Evolutionary conservation across 2,888 invertebrate species (phyloP).

Genomic region (Julus scanicus): DNA sequence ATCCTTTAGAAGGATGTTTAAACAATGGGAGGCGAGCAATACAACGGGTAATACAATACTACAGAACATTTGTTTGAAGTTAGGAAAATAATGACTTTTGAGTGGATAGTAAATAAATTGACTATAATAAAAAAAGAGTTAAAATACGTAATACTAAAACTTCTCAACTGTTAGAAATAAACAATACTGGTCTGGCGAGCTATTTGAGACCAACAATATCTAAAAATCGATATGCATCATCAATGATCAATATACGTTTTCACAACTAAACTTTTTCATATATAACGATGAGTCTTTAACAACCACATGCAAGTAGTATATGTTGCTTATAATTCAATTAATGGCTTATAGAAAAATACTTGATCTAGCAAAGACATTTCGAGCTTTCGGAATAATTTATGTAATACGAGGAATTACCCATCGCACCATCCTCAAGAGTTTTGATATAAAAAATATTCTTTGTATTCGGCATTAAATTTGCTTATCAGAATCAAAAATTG

Average conservation of each 20-base stretch:
- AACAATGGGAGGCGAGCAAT: neutral
- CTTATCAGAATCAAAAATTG: neutral
- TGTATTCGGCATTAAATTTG: neutral
- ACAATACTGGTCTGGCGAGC: neutral
- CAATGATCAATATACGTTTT: too few relatives aligned
- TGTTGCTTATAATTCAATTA: too few relatives aligned
- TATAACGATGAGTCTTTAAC: too few relatives aligned
- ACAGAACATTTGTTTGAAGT: neutral
- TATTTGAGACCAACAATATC: neutral
- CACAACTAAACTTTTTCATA: too few relatives aligned
- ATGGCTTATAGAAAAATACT: neutral
- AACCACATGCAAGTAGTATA: too few relatives aligned
- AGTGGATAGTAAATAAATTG: neutral
- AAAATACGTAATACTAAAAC: neutral
- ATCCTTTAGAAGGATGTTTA: neutral
- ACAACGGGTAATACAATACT: neutral
- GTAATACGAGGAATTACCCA: neutral
- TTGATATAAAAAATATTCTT: neutral
- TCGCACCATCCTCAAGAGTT: neutral
- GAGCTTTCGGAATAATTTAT: neutral
- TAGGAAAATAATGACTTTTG: neutral
- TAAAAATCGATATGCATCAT: neutral
- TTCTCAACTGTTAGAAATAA: too few relatives aligned
- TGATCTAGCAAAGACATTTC: neutral
- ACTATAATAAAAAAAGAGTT: neutral